Percentiles rank a stretch among this genome's conserved stretches.
phyloP scores from a whole-genome alignment of 2,797 vertebrate genomes.

The Acrossocheilus fasciatus region DNA sequence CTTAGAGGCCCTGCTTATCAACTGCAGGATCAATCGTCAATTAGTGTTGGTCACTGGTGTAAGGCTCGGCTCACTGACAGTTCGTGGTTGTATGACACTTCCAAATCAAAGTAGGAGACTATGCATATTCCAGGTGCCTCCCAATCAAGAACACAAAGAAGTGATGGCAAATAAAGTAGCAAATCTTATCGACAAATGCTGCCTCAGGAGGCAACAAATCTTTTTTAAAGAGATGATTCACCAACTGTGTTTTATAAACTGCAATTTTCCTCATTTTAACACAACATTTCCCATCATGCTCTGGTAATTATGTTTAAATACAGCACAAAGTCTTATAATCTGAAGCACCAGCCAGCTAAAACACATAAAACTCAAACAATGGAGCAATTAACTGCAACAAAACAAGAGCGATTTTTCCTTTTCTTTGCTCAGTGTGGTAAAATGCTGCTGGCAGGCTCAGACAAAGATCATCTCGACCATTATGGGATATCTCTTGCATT shows the following conservation, averaged over 20 bases:
- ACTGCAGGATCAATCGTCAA: slow-evolving; percentile 50
- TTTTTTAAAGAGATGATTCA: background rate
- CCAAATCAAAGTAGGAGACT: background rate
- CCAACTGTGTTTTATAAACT: background rate
- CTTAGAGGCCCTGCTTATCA: slow-evolving; percentile 31
- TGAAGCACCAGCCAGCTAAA: slow-evolving; percentile 21
- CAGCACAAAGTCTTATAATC: background rate
- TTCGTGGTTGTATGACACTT: background rate
- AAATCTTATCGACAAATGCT: background rate
- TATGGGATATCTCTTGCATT: slow-evolving; percentile 47
- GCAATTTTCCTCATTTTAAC: background rate
- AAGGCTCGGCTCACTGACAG: slow-evolving; percentile 13
- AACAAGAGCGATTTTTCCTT: background rate
- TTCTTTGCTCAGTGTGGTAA: slow-evolving; percentile 14
- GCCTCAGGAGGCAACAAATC: background rate
- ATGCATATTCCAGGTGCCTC: slow-evolving; percentile 2
- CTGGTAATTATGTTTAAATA: slow-evolving; percentile 16
- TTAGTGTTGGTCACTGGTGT: slow-evolving; percentile 30
- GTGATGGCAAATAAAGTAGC: background rate
- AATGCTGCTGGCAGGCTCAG: background rate
- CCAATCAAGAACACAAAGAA: slow-evolving; percentile 7
- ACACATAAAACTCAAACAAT: slow-evolving; percentile 16
- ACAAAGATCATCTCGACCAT: slow-evolving; percentile 20
- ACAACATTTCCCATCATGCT: slow-evolving; percentile 13
- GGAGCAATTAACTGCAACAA: slow-evolving; percentile 5